Conservation (phyloP, 2,113 vertebrate genomes). For the Ammodytes marinus region DNA sequence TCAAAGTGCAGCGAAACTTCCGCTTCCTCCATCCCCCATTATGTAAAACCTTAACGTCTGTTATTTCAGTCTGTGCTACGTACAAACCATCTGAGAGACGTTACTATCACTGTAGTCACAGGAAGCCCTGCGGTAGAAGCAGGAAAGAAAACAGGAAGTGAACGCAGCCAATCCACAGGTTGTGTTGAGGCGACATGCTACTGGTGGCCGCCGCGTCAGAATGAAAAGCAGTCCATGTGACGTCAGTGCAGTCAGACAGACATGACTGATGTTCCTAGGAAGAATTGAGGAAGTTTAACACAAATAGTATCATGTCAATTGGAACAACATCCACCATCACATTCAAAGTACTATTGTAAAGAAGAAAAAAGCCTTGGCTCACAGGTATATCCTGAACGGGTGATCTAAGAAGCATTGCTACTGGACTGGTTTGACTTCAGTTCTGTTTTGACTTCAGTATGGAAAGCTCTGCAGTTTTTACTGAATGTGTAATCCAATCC, state of each 20-base stretch:
- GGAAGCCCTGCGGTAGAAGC: constrained; percentile 76
- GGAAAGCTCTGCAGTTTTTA: background rate
- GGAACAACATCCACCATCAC: background rate
- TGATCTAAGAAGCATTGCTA: background rate
- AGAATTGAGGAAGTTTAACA: constrained; percentile 31
- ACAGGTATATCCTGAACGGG: background rate
- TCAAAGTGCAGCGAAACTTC: constrained; percentile 24
- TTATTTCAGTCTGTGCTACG: constrained; percentile 62
- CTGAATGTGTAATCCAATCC: background rate
- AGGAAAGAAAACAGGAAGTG: constrained; percentile 88
- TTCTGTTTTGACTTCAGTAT: background rate
- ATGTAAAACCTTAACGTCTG: constrained; percentile 30
- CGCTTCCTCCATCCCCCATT: constrained; percentile 17
- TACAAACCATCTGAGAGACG: constrained; percentile 42
- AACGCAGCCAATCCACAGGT: constrained; percentile 57
- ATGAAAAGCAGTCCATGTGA: constrained; percentile 17
- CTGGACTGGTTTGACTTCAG: background rate
- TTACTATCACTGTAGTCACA: constrained; percentile 75
- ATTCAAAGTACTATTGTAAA: background rate
- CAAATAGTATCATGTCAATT: background rate
- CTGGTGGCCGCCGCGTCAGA: constrained; percentile 39
- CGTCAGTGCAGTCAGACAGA: constrained; percentile 9
- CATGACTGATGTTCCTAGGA: constrained; percentile 42
- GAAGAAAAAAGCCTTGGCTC: background rate
- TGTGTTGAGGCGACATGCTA: constrained; percentile 55